Evolutionary conservation across 2,888 invertebrate genomes (phyloP), one percentile per base, ranked within the genome.

Genomic region (Dolichopus griseipennis): DNA sequence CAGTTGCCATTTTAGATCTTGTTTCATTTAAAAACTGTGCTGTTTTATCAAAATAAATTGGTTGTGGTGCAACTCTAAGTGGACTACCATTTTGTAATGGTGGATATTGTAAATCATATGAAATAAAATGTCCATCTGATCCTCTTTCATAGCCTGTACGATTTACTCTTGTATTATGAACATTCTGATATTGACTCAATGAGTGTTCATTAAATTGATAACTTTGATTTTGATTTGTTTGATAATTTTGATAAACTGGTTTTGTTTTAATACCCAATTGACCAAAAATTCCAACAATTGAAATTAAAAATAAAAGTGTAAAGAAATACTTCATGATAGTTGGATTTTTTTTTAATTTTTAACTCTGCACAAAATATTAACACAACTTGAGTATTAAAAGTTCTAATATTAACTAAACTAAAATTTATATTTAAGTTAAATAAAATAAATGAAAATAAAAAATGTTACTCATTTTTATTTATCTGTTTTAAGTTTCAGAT

Each of bases 21-120:
- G 82, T 82, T 61, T 75, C 75, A 67, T 81, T 81, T 63, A 80
- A 76, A 65, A 81, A 81, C 65, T 78, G 73, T 8, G 78, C 78
- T 1, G 76, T 78, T 65, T 76, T 75, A 69, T 81, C 81, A 2
- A 78, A 69, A 33, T 76, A 68, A 18, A 74, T 68, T 0, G 78
- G 75, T 2, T 52, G n/a, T 3, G 67, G 61, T 10, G 70, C 18
- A 70, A 73, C 20, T 65, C 27, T 8, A 3, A 6, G 1, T n/a
- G 52, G 15, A 18, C 52, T 52, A 15, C 12, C 8, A 43, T 1
- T 6, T 33, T 21, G 18, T 41, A 65, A 52, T 41, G 66, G 9
- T 10, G 64, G 33, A 63, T 20, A 64, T 18, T 52, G 15, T n/a
- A 52, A 12, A 52, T 52, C 52, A 52, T 52, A 52, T 12, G 9